Base-by-base conservation (phyloP, 2,113 vertebrate genomes). In the Leuciscus idus region DNA sequence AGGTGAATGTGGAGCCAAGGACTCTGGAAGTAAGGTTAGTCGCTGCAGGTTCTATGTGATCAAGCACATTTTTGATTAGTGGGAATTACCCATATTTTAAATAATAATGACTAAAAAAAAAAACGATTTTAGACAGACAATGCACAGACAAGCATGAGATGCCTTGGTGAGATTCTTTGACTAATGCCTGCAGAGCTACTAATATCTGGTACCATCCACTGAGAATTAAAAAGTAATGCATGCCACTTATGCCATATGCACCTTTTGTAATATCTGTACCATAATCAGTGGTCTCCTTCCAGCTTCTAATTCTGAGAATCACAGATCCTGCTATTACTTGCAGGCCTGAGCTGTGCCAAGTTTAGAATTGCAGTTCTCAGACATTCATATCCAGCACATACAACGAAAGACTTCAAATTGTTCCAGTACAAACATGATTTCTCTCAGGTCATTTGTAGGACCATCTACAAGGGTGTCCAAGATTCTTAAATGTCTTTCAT, bases 21-120 rank as follows among this genome's bases (percentile, higher is more conserved):
- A 99, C 97, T 99, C 98, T 96, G 98, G 98, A 98, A 99, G 98
- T 98, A 99, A 99, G 98, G 98, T 99, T 97, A 99, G 98, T 99
- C 96, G 93, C 96, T 98, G 98, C 96, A 98, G 98, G 98, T 98
- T 98, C 96, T 97, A 96, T 98, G 97, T 98, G 97, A 97, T 96
- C 96, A 96, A 95, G 93, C 96, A 95, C 96, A 33, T 95, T 96
- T 96, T 94, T 95, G 86, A 95, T 94, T 97, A 97, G 94, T 93
- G 96, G 95, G 96, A 97, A 97, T 97, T 95, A 96, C 95, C 95
- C 96, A 96, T 96, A 94, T 95, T 43, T 96, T 96, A 96, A 86
- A 94, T 94, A 90, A 96, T 96, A 95, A 92, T 57, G 92, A 93
- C 92, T 92, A 93, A 92, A 92, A 92, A 94, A 91, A 92, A 91